Conservation (phyloP, 2,113 vertebrate species). For the Mormoops blainvillei region DNA sequence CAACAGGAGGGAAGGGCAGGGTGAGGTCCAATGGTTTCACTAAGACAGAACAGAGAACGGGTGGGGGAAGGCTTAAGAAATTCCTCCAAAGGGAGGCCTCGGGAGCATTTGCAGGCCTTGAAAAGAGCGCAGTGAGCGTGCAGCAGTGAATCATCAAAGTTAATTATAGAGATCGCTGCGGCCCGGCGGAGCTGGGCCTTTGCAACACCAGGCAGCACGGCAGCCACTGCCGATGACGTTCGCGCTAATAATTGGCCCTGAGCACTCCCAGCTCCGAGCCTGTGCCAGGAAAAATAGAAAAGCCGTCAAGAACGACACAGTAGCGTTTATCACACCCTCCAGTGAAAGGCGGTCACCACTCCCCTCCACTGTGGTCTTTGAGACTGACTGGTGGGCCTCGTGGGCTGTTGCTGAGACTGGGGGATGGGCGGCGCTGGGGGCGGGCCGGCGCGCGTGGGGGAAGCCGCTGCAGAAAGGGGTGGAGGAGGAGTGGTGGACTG, state of each 20-base stretch:
- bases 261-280: constrained; percentile 23
- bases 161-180: constrained; percentile 54
- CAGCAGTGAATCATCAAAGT: constrained; percentile 53
- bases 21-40: not conserved
- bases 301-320: constrained; percentile 34
- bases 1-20: not conserved
- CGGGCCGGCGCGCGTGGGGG: not conserved
- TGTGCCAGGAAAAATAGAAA: constrained; percentile 63
- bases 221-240: constrained; percentile 31
- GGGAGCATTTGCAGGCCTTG: not conserved
- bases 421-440: not conserved
- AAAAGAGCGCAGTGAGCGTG: not conserved
- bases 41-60: not conserved
- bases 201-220: not conserved
- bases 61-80: not conserved
- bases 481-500: fast-evolving
- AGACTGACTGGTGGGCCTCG: not conserved
- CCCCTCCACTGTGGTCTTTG: not conserved
- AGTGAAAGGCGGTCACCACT: not conserved
- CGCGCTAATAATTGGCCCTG: constrained; percentile 62
- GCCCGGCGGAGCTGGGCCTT: constrained; percentile 28
- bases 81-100: not conserved
- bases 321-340: not conserved
- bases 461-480: not conserved
- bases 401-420: not conserved